Evolutionary conservation across 2,888 invertebrate genomes (phyloP), one percentile per base, ranked within the genome.

Genomic region (Lithodes maja): DNA sequence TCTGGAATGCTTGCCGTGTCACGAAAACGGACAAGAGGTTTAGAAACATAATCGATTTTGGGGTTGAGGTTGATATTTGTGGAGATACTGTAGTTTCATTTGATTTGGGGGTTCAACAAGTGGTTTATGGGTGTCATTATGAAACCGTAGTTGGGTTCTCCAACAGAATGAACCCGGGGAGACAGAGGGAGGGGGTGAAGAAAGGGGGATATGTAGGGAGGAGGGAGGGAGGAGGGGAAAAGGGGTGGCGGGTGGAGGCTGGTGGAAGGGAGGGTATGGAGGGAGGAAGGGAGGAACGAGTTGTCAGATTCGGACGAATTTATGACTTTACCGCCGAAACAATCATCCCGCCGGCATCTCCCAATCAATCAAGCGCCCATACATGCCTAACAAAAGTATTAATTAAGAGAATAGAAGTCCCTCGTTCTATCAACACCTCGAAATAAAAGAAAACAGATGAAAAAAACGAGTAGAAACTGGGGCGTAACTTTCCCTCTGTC

Each of bases 241-340:
- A 49, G 75, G 55, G 53, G n/a, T 33, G 61, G 61, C 2, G 52
- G 83, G 50, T 5, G 83, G 83, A n/a, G 50, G 50, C 9, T 17
- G 69, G 52, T 49, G 52, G 69, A 2, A 15, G 69, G 55, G 53
- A n/a, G 74, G 78, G 17, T 52, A 55, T 49, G 49, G 71, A 50
- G 61, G 80, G 50, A 33, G 52, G 81, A 52, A 53, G 17, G 83
- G 33, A 17, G 33, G 17, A 53, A 53, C n/a, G 74, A 15, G 69
- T 83, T 87, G 87, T 87, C 87, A 83, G 87, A 87, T 87, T 87
- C 87, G 83, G 83, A 71, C 87, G 87, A 87, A 87, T 81, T 75
- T 87, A 87, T 79, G 87, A 87, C 83, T 87, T 83, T 77, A 81
- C 17, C 78, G 55, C 5, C 54, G 53, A 83, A 61, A 54, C 55